These are phyloP conservation scores for Dendrolimus houi DNA, from an alignment of 2,888 invertebrate genomes.

Conservation along the genomic window DNA sequence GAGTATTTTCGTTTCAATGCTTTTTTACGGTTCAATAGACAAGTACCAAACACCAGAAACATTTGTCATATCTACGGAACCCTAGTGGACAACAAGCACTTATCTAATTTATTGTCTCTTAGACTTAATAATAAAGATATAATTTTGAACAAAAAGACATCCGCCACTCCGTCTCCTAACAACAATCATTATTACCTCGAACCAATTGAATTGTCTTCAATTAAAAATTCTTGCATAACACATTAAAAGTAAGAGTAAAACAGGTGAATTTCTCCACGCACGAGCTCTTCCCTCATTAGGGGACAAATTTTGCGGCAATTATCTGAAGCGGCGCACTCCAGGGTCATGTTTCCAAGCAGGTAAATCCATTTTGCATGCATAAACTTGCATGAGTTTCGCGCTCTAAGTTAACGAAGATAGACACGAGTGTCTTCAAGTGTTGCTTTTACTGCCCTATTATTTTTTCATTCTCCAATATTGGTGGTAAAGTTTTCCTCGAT, in stretches of 20 bases:
- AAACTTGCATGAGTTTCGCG: slow-evolving; percentile 45
- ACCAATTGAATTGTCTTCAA: neutral
- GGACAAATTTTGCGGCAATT: slow-evolving; percentile 58
- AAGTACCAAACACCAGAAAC: no score
- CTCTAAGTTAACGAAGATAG: slow-evolving; percentile 9
- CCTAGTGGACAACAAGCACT: no score
- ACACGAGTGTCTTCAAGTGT: slow-evolving; percentile 39
- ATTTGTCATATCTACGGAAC: no score
- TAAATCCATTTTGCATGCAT: slow-evolving; percentile 60
- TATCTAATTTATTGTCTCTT: no score
- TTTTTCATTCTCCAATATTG: no score
- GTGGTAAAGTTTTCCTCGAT: no score
- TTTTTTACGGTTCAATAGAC: no score
- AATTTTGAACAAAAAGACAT: no score
- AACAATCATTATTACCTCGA: neutral
- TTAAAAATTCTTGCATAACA: neutral
- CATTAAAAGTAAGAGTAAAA: neutral
- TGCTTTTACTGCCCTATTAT: neutral
- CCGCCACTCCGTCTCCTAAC: neutral
- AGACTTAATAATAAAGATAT: no score
- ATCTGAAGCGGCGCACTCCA: slow-evolving; percentile 55
- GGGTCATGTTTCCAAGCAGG: slow-evolving; percentile 52
- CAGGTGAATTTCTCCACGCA: slow-evolving; percentile 1
- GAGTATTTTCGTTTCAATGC: no score
- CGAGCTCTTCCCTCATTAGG: slow-evolving; percentile 47